Conservation (phyloP, 2,888 invertebrate species). For the Morpho helenor region DNA sequence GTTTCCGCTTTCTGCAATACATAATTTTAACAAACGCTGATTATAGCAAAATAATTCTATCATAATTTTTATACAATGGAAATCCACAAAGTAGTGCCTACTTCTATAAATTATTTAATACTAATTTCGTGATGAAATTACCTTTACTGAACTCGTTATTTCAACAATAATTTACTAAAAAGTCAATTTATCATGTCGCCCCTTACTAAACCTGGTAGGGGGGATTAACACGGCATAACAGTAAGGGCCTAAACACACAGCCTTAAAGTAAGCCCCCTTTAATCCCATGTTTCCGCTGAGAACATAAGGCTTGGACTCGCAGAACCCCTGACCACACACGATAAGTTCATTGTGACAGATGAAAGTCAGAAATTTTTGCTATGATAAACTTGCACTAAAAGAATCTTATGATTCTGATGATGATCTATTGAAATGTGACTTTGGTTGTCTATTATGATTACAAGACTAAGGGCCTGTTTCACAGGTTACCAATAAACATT, state of each 20-base stretch:
- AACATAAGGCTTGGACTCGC: slow-evolving; percentile 12
- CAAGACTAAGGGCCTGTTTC: no score
- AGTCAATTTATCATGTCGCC: slow-evolving; percentile 7
- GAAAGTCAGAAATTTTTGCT: no score
- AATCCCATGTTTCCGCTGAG: slow-evolving; percentile 28
- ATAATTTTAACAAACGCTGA: neutral
- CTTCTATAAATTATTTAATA: no score
- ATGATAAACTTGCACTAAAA: no score
- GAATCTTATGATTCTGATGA: no score
- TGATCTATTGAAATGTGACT: no score
- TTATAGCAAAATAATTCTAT: neutral
- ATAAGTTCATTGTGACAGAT: neutral
- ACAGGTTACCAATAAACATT: no score
- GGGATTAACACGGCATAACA: slow-evolving; percentile 29
- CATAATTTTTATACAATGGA: neutral
- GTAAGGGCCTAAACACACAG: slow-evolving; percentile 52
- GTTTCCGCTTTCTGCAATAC: neutral
- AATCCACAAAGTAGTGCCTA: neutral
- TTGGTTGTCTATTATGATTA: no score
- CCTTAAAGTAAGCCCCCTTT: slow-evolving; percentile 19
- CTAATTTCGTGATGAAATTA: no score
- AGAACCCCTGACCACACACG: slow-evolving; percentile 22
- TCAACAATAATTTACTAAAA: slow-evolving; percentile 1
- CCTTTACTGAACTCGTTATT: no score
- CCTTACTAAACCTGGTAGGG: slow-evolving; percentile 5